phyloP scores from a whole-genome alignment of 2,113 vertebrate species.

The Varanus komodoensis region DNA sequence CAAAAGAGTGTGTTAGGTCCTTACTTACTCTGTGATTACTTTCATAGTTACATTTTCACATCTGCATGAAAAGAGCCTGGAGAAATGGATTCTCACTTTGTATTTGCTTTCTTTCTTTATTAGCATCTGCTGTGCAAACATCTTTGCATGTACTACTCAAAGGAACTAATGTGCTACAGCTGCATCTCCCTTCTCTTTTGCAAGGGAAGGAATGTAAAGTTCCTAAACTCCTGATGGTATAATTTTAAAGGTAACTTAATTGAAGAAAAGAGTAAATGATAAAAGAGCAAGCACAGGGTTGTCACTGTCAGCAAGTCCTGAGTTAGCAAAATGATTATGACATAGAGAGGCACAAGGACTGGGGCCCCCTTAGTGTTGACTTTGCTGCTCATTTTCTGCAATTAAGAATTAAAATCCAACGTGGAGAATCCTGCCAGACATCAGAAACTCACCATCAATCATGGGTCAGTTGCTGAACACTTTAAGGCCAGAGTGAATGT shows the following conservation, averaged over 20 bases:
- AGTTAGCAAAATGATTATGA: not conserved
- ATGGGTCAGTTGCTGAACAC: not conserved
- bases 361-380: not conserved
- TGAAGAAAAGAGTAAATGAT: constrained; percentile 7
- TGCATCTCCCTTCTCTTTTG: not conserved
- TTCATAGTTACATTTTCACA: not conserved
- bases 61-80: not conserved
- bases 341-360: not conserved
- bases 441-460: not conserved
- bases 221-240: constrained; percentile 21
- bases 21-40: not conserved
- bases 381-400: constrained; percentile 1
- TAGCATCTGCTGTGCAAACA: constrained; percentile 10
- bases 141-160: not conserved
- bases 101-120: not conserved
- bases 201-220: constrained; percentile 28
- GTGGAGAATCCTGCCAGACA: constrained; percentile 1
- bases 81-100: not conserved
- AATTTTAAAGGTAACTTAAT: constrained; percentile 51
- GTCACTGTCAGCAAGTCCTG: constrained; percentile 9
- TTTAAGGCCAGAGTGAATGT: not conserved
- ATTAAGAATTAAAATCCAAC: constrained; percentile 41
- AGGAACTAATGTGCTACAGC: constrained; percentile 21
- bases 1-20: no score
- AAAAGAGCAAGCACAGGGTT: not conserved